A percentile compares a stretch with the other conserved stretches of the same genome.
phyloP scores from a whole-genome alignment of 2,797 vertebrate species.

The Austrolebias charrua region DNA sequence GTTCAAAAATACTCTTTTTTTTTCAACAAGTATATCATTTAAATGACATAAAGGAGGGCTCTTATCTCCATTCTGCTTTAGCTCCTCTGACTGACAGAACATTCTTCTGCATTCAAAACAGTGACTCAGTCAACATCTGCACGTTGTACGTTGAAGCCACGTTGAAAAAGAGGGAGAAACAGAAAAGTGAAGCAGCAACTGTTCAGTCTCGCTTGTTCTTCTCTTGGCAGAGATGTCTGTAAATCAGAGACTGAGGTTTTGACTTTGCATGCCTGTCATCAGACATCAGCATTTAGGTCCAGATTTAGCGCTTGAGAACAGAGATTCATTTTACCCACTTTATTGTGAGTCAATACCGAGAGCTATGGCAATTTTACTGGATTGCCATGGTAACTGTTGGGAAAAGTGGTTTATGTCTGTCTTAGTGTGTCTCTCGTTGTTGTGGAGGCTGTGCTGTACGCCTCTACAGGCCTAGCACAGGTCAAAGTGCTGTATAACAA shows the following conservation, averaged over 20 bases:
- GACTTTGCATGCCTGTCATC: conserved; percentile 68
- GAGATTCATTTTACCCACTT: conserved; percentile 67
- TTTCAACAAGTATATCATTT: not conserved
- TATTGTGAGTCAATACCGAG: conserved; percentile 68
- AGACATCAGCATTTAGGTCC: conserved; percentile 69
- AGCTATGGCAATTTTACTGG: conserved; percentile 59
- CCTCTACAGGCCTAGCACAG: conserved; percentile 49
- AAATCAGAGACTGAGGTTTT: conserved; percentile 59
- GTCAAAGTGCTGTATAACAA: conserved; percentile 47
- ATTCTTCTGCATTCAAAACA: conserved; percentile 21
- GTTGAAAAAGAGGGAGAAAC: conserved; percentile 43
- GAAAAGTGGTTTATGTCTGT: conserved; percentile 54
- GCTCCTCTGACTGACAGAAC: conserved; percentile 23
- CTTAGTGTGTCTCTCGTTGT: conserved; percentile 33
- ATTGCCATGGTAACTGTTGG: conserved; percentile 77
- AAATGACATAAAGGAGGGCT: not conserved
- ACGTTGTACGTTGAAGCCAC: conserved; percentile 25
- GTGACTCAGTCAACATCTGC: conserved; percentile 50
- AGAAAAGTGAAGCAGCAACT: conserved; percentile 58
- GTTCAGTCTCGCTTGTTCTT: conserved; percentile 46
- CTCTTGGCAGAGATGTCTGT: conserved; percentile 62
- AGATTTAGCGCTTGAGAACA: conserved; percentile 67
- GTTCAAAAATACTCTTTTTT: not conserved
- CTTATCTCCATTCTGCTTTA: not conserved
- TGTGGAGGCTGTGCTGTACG: conserved; percentile 50